phyloP scores from a whole-genome alignment of 2,888 invertebrate genomes.

The Cephonodes hylas region DNA sequence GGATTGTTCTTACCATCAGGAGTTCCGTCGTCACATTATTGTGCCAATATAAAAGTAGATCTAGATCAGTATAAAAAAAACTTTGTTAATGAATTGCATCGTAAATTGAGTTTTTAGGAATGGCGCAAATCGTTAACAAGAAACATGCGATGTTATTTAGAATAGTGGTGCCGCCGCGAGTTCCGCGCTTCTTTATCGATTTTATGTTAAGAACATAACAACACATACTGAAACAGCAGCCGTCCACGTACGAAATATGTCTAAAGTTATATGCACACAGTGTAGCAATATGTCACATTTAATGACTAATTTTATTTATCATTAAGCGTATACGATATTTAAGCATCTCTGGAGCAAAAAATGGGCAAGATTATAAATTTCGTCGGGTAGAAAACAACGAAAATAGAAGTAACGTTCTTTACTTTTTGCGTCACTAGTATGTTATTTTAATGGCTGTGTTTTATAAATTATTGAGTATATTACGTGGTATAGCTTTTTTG shows the following conservation, averaged over 20 bases:
- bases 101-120: not conserved
- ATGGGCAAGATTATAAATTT: no score
- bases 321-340: not conserved
- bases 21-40: no score
- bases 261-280: not conserved
- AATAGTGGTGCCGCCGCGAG: not conserved
- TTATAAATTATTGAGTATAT: no score
- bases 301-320: not conserved
- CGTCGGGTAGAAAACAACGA: no score
- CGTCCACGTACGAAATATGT: not conserved
- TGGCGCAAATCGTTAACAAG: not conserved
- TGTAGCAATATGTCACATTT: not conserved
- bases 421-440: no score
- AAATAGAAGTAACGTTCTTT: no score
- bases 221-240: not conserved
- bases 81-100: not conserved
- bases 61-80: not conserved
- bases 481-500: no score
- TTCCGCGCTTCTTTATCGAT: constrained; percentile 12
- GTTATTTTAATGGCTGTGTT: no score
- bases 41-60: no score
- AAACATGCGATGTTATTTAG: not conserved
- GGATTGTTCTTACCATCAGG: no score
- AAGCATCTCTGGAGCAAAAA: no score
- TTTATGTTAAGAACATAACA: constrained; percentile 12